Percentiles rank a stretch among this genome's conserved stretches.
Evolutionary conservation across 2,797 vertebrate species (phyloP).

Genomic region (Tokudaia tokunoshimensis): DNA sequence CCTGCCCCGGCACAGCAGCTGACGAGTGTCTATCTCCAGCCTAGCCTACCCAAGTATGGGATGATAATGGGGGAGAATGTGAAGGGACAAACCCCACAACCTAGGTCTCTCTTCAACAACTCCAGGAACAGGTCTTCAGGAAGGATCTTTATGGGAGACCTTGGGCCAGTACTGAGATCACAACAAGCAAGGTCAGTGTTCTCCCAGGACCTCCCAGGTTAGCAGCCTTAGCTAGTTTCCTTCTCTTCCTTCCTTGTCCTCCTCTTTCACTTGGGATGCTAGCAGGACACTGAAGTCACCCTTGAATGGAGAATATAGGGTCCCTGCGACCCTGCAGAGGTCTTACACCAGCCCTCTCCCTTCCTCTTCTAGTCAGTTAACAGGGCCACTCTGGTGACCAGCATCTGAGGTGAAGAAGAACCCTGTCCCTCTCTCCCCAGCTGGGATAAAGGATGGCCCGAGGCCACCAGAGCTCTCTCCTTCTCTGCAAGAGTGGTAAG

Average conservation of each 20-base stretch:
- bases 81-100: background rate
- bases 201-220: background rate
- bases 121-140: background rate
- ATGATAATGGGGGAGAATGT: background rate
- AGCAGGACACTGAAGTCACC: background rate
- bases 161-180: no score
- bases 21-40: background rate
- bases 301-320: no score
- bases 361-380: background rate
- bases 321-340: background rate
- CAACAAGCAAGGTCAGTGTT: background rate
- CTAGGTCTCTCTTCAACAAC: background rate
- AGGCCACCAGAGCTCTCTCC: constrained; percentile 23
- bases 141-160: background rate
- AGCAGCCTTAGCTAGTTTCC: background rate
- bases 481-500: constrained; percentile 44
- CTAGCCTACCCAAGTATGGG: background rate
- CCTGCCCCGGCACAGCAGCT: no score
- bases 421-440: background rate
- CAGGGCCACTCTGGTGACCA: background rate
- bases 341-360: background rate
- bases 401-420: no score
- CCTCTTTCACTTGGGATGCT: background rate
- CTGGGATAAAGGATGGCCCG: constrained; percentile 9
- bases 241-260: background rate